A percentile compares a stretch with the other conserved stretches of the same genome.
Conservation (phyloP, 2,113 vertebrate genomes). For the Apus apus region DNA sequence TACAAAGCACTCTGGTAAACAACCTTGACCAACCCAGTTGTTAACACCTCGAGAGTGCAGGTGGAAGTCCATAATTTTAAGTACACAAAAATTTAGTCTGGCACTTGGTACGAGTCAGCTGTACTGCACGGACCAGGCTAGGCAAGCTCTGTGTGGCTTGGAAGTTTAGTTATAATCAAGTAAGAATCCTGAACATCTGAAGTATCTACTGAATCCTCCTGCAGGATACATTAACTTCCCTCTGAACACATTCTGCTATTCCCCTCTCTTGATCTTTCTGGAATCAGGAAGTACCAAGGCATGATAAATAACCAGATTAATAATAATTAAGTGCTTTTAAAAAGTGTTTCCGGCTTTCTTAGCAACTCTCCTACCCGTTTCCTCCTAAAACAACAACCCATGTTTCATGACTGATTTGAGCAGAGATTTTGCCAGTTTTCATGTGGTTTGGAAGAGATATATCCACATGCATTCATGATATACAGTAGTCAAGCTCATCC, state of each 20-base stretch:
- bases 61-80: neutral
- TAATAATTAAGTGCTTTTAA: neutral
- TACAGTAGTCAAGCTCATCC: neutral
- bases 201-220: neutral
- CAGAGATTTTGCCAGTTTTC: neutral
- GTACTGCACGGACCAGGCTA: neutral
- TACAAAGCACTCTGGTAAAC: neutral
- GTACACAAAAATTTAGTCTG: neutral
- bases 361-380: neutral
- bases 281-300: neutral
- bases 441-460: neutral
- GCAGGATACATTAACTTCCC: neutral
- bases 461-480: fast-evolving
- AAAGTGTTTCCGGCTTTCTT: neutral
- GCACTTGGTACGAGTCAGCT: neutral
- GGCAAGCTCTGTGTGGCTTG: neutral
- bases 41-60: neutral
- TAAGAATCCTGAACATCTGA: neutral
- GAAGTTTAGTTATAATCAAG: neutral
- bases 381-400: neutral
- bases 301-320: neutral
- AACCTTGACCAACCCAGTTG: neutral
- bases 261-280: neutral
- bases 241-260: neutral
- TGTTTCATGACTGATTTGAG: neutral